Evolutionary conservation across 2,113 vertebrate genomes (phyloP).

Genomic region (Platysteira castanea): DNA sequence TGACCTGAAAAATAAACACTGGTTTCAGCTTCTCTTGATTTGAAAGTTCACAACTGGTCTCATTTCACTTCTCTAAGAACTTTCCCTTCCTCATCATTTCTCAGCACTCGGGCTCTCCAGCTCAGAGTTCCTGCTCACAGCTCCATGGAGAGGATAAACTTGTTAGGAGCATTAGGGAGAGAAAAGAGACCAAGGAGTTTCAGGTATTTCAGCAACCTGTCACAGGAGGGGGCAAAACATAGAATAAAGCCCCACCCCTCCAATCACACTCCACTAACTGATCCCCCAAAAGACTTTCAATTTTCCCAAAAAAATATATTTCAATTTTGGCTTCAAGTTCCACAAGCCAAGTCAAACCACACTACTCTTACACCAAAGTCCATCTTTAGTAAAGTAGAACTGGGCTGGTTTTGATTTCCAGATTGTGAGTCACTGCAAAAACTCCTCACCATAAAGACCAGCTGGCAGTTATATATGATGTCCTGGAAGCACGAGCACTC

Average conservation of each 20-base stretch:
- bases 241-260: not conserved
- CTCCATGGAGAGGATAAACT: not conserved
- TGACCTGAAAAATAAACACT: not conserved
- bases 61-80: not conserved
- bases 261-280: not conserved
- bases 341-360: not conserved
- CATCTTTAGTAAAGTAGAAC: not conserved
- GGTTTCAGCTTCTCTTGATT: not conserved
- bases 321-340: not conserved
- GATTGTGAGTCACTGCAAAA: constrained; percentile 6
- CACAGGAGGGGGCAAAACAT: fast-evolving
- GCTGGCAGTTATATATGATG: not conserved
- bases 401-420: not conserved
- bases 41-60: not conserved
- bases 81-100: not conserved
- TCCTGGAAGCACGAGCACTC: not conserved
- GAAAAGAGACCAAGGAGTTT: not conserved
- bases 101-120: not conserved
- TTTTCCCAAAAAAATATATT: not conserved
- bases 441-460: not conserved
- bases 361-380: not conserved
- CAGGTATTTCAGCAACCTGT: not conserved
- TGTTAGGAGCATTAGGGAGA: not conserved
- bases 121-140: not conserved
- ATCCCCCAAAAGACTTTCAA: not conserved